Evolutionary conservation across 1,140 invertebrate species (phyloP), one percentile per base, ranked within the genome.

Genomic region (Diploscapter pachys): DNA sequence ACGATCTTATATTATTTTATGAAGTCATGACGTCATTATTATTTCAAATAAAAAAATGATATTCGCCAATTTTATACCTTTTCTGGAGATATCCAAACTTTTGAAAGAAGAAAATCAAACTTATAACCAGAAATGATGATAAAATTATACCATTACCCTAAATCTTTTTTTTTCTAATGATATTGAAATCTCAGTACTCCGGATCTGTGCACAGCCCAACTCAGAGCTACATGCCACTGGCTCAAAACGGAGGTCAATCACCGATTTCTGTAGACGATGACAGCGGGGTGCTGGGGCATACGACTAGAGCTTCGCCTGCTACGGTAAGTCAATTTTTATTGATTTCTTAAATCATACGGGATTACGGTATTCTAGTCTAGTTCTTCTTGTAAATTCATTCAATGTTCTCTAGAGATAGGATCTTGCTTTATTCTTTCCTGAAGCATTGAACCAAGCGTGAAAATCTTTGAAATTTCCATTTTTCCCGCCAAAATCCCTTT

Each of bases 251-350:
- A 54, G 66, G 66, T 8, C 11, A 54, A 6, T 68, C 66, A 6
- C 66, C 66, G 5, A 54, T 13, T 8, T 68, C 66, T 5, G 66
- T 11, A 1, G 66, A 68, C 52, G 66, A 68, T 48, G 66, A 68
- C 48, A 52, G 57, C 66, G 57, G 57, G 52, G 57, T n/a, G n/a
- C 52, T 68, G 5, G 6, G 9, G 1, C 66, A 68, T 48, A 55
- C 66, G 11, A 68, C 66, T n/a, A 68, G 66, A 31, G 66, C 66
- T 55, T 68, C 52, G 53, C 66, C 66, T 48, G 66, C 66, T 48
- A 68, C 66, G 11, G 66, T 68, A 51, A 68, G 66, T 68, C 9
- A 1, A 11, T 11, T 11, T 59, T 59, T 59, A 11, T 59, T 11
- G 57, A 11, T 59, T 11, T 11, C 9, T 11, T 11, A 59, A 59